These are phyloP conservation scores for Notamacropus eugenii DNA, from an alignment of 2,797 vertebrate species.

Conservation along the genomic window DNA sequence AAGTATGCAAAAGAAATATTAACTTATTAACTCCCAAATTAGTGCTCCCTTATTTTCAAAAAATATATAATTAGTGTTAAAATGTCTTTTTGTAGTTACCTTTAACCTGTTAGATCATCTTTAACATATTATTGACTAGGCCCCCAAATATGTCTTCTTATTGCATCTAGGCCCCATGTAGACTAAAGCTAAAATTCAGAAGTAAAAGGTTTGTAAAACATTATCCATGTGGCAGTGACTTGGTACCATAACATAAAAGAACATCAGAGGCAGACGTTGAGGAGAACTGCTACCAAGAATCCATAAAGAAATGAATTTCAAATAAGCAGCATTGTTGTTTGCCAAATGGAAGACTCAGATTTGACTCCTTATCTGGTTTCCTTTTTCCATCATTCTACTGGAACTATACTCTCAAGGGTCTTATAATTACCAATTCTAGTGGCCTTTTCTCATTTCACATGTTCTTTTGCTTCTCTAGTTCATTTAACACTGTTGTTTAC, in stretches of 20 bases:
- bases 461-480: neutral
- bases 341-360: neutral
- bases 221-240: neutral
- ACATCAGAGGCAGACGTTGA: neutral
- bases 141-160: neutral
- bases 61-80: neutral
- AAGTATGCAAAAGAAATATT: neutral
- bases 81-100: constrained; percentile 2
- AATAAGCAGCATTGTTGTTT: neutral
- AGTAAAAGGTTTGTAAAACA: neutral
- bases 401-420: neutral
- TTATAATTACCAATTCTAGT: neutral
- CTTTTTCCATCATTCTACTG: neutral
- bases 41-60: constrained; percentile 1
- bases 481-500: neutral
- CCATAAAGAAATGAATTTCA: neutral
- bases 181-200: neutral
- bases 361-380: neutral
- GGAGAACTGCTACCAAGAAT: neutral
- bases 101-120: neutral
- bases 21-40: neutral
- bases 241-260: neutral
- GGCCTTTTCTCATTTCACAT: neutral
- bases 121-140: neutral
- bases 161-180: neutral